Evolutionary conservation across 1,140 invertebrate species (phyloP), one percentile per base, ranked within the genome.

Genomic region (Neomicropteryx cornuta): DNA sequence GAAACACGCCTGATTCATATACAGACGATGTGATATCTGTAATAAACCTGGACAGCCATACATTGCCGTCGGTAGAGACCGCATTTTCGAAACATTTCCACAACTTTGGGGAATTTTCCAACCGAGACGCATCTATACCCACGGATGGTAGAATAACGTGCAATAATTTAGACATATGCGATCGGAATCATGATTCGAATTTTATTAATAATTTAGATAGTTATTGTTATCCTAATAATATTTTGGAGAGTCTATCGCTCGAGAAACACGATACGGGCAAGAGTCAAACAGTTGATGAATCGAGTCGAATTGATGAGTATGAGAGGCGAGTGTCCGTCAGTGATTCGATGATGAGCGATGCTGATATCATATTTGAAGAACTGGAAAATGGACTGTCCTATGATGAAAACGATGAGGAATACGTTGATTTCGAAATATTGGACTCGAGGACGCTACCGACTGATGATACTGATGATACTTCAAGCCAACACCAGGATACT

Each of bases 151-250:
- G 19, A 34, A 38, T 1, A 44, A 38, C 40, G 3, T 42, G 42
- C 34, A 58, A 50, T 41, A 58, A 53, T 28, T 41, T 50, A 21
- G 58, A 61, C 40, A 49, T 49, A 29, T 50, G 51, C 36, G 35
- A 42, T 31, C 52, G 51, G 33, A 42, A 51, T 27, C 53, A 48
- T 30, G 44, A 56, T 35, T 38, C 37, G 5, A 47, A 47, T 30
- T 47, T 49, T 11, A 45, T 64, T 4, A 60, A 55, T 38, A 68
- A 56, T 42, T 36, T 67, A 33, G 66, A 66, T 21, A 55, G 62
- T 38, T 67, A 63, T 33, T 66, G 60, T 39, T 65, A 66, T 49
- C 57, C 60, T 10, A 61, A 66, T 41, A 68, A 66, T 36, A 54
- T 63, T 18, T 39, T 65, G 10, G 54, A 60, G 21, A 63, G 61